Percentiles rank a stretch among this genome's conserved stretches.
Evolutionary conservation across 2,797 vertebrate genomes (phyloP).

Genomic region (Tokudaia muenninki): DNA sequence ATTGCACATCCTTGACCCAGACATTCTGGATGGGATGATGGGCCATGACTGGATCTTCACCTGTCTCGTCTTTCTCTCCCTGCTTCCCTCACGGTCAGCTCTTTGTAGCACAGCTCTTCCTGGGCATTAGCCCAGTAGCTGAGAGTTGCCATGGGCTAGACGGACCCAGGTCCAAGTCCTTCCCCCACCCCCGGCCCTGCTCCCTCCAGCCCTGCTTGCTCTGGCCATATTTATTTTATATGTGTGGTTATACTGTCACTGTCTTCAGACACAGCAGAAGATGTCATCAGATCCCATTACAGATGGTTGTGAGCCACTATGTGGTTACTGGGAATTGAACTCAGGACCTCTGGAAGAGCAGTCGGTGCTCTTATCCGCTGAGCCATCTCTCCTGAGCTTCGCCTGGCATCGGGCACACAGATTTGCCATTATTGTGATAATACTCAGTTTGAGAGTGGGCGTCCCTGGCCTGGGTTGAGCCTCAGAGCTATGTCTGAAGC

Average conservation of each 20-base stretch:
- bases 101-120: background rate
- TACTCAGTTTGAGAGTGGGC: background rate
- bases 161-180: background rate
- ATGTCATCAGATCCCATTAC: no score
- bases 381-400: background rate
- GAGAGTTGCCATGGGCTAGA: background rate
- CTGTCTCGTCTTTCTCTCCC: background rate
- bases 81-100: background rate
- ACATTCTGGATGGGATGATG: background rate
- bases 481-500: background rate
- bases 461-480: background rate
- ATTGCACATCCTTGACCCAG: background rate
- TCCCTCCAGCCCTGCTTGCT: no score
- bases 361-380: no score
- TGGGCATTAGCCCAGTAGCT: background rate
- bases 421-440: background rate
- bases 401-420: background rate
- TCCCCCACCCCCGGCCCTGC: no score
- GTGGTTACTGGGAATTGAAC: no score
- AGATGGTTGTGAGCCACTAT: no score
- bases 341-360: no score
- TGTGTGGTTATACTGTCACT: no score
- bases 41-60: background rate
- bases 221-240: no score
- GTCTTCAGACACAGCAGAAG: no score